Evolutionary conservation across 2,888 invertebrate genomes (phyloP).

Genomic region (Eristalinus sepulchralis): DNA sequence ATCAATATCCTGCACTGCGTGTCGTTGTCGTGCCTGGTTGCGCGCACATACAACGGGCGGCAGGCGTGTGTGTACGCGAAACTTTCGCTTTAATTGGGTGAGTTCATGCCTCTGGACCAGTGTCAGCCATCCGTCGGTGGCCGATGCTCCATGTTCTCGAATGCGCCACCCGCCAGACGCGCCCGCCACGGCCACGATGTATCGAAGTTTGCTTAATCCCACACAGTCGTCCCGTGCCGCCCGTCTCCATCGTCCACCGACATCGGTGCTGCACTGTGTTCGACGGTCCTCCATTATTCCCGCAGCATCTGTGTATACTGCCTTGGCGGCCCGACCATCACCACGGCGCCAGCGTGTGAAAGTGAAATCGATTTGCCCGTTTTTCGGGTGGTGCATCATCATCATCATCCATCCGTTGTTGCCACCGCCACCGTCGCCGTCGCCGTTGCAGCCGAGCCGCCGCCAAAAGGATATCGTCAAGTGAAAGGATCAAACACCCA

Average conservation of each 20-base stretch:
- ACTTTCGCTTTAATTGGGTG: slow-evolving; percentile 68
- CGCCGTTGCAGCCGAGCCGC: slow-evolving; percentile 55
- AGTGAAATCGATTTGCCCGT: slow-evolving; percentile 71
- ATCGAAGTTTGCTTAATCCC: slow-evolving; percentile 65
- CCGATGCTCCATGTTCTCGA: neutral
- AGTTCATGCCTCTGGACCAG: slow-evolving; percentile 41
- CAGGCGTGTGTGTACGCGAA: slow-evolving; percentile 50
- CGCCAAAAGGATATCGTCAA: slow-evolving; percentile 70
- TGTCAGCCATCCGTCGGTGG: slow-evolving; percentile 28
- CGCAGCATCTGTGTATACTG: slow-evolving; percentile 44
- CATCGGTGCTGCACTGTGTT: slow-evolving; percentile 5
- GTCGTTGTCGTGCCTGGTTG: slow-evolving; percentile 18
- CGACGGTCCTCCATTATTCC: slow-evolving; percentile 6
- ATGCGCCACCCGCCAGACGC: slow-evolving; percentile 11
- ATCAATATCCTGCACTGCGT: slow-evolving; percentile 63
- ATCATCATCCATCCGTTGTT: slow-evolving; percentile 51
- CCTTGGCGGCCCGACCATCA: slow-evolving; percentile 32
- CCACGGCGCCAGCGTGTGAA: slow-evolving; percentile 38
- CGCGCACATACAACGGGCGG: neutral
- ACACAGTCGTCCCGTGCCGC: neutral
- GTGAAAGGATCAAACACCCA: slow-evolving; percentile 68
- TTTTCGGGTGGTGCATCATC: slow-evolving; percentile 66
- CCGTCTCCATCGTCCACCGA: slow-evolving; percentile 3
- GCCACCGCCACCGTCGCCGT: slow-evolving; percentile 56
- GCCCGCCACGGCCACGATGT: slow-evolving; percentile 43